Evolutionary conservation across 2,113 vertebrate species (phyloP).

Genomic region (Oryzias curvinotus): DNA sequence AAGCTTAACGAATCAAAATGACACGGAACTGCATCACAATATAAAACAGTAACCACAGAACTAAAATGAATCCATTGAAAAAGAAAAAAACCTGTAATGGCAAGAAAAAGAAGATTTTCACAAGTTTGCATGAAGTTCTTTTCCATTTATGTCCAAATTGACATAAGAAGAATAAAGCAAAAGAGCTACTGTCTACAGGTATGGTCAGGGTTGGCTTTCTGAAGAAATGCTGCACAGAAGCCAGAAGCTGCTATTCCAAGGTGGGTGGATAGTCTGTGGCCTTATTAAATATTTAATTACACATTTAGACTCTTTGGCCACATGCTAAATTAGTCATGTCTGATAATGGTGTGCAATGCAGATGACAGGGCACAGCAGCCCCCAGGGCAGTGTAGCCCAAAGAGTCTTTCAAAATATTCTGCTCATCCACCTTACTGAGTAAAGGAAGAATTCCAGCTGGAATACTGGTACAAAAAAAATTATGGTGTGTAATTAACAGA

Average conservation of each 20-base stretch:
- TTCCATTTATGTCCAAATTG: slow-evolving; percentile 31
- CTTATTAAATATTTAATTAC: slow-evolving; percentile 63
- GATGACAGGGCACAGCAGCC: slow-evolving; percentile 45
- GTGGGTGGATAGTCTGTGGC: slow-evolving; percentile 25
- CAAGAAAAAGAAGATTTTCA: not conserved
- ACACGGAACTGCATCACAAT: slow-evolving; percentile 34
- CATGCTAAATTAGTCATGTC: slow-evolving; percentile 70
- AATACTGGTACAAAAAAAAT: too few species aligned
- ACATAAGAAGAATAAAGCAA: slow-evolving; percentile 17
- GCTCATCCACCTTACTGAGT: slow-evolving; percentile 25
- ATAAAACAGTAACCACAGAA: slow-evolving; percentile 40
- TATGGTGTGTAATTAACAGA: too few species aligned
- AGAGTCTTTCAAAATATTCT: slow-evolving; percentile 22
- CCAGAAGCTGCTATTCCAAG: slow-evolving; percentile 18
- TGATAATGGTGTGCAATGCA: slow-evolving; percentile 62
- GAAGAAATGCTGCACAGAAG: slow-evolving; percentile 22
- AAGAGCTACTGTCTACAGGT: slow-evolving; percentile 26
- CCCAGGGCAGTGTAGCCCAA: slow-evolving; percentile 2
- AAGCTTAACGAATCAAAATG: slow-evolving; percentile 43
- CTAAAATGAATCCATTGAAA: slow-evolving; percentile 38
- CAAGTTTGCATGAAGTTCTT: slow-evolving; percentile 25
- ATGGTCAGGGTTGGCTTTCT: slow-evolving; percentile 7
- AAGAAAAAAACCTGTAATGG: not conserved
- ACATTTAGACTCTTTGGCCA: slow-evolving; percentile 66
- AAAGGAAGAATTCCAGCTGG: not conserved